phyloP scores from a whole-genome alignment of 2,113 vertebrate genomes.

The Oenanthe melanoleuca region DNA sequence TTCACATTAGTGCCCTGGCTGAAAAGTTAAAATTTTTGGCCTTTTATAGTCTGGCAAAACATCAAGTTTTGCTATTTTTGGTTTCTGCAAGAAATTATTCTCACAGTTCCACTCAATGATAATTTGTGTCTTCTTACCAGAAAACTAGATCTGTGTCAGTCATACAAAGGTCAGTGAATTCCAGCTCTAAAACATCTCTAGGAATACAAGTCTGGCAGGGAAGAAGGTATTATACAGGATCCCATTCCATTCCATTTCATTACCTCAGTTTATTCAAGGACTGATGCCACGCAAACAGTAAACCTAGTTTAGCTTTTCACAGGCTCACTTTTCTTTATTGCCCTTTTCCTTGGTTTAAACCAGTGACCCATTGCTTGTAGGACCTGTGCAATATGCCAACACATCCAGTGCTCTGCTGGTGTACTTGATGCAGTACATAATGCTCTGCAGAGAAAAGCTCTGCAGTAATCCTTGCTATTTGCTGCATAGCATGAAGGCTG shows the following conservation, averaged over 20 bases:
- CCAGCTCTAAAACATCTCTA: constrained; percentile 28
- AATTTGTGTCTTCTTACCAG: constrained; percentile 56
- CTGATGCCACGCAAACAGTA: background rate
- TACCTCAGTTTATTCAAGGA: background rate
- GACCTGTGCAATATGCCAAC: background rate
- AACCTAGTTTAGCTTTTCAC: background rate
- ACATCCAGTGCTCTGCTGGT: background rate
- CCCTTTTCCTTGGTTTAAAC: background rate
- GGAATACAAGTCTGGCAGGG: background rate
- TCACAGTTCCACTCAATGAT: background rate
- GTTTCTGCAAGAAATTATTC: constrained; percentile 40
- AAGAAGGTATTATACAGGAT: background rate
- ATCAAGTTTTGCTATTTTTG: constrained; percentile 47
- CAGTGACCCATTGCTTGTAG: background rate
- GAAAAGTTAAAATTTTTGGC: constrained; percentile 6
- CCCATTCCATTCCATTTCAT: background rate
- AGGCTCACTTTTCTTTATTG: background rate
- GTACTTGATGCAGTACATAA: background rate
- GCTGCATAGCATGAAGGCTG: background rate
- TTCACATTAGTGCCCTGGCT: constrained; percentile 34
- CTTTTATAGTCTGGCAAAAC: constrained; percentile 43
- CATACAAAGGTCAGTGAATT: constrained; percentile 46
- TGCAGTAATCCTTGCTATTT: rapidly evolving
- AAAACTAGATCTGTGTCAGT: constrained; percentile 51
- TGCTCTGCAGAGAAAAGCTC: background rate